Evolutionary conservation across 2,113 vertebrate genomes (phyloP), one percentile per base, ranked within the genome.

Genomic region (Lycocorax pyrrhopterus): DNA sequence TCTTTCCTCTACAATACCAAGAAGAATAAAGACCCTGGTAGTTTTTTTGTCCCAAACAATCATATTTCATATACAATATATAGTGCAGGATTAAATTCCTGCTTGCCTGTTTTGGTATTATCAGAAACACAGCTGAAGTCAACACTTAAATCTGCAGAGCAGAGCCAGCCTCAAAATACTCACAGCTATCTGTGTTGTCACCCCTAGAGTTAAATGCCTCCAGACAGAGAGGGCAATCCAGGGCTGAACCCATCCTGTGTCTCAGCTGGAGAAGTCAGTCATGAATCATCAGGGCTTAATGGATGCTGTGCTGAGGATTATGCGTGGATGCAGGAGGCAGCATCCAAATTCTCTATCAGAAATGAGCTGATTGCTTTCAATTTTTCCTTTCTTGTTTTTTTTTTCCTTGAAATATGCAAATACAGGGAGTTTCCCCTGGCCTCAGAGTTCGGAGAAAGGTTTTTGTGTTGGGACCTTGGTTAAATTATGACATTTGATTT

Each of bases 201-300:
- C 18, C 46, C 76, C 35, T 6, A 1, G 55, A 92, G 81, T 58
- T 59, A 68, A 82, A 92, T 90, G 63, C 80, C 75, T 90, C 69
- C 83, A 92, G 84, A 75, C 11, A 91, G 91, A 4, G 83, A 96
- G 82, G 82, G 76, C 75, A 80, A 55, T 43, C 90, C 37, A 46
- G 85, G 80, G 86, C 83, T 72, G 85, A 92, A 53, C 58, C 51
- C n/a, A 52, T 39, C 56, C 84, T 26, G 53, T 32, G 47, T 35
- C 95, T 88, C 73, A 94, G 90, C 89, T 95, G 71, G 78, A 60
- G 67, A 73, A 91, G 69, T 30, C 83, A 89, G 71, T 79, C 63
- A 13, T 66, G 83, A 94, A 96, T 97, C 96, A 95, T 90, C 47
- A 66, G 10, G 4, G 82, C 49, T 94, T 97, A 97, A 96, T 88